Evolutionary conservation across 2,797 vertebrate species (phyloP), one percentile per base, ranked within the genome.

Genomic region (Anomalospiza imberbis): DNA sequence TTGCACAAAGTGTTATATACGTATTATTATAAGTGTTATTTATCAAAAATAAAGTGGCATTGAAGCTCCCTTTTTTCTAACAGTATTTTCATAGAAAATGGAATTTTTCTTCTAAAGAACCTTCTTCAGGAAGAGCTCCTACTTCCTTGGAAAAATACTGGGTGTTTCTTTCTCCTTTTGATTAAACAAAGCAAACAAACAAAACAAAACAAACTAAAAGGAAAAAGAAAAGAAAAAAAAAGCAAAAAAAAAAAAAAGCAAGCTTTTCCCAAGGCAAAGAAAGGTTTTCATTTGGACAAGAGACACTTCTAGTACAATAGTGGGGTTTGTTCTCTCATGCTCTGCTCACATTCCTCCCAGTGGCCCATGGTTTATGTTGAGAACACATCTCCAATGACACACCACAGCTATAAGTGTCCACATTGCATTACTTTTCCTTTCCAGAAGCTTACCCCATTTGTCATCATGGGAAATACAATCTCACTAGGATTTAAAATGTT

Each of bases 151-250:
- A 36, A 89, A 94, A 82, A 80, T 26, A 61, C 11, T 47, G 21
- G 7, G 9, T 1, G 4, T 16, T 91, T 83, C 10, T 73, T 91
- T 60, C 31, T 77, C 25, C 12, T 74, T 68, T 66, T 55, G 12
- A 40, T 62, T 66, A 71, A 72, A 42, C 7, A 61, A 73, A 78
- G 40, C 26, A 89, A 84, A 84, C 66, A 78, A 89, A 65, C 24
- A 78, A 89, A 89, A 65, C 24, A 26, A n/a, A 24, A 5, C 25
- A 55, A 65, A 36, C 17, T 11, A 53, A 62, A 44, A 15, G 4
- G 4, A 4, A 1, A 2, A 6, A 8, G 9, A 13, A 29, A 50
- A 6, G 8, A 11, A 13, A 10, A 10, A 7, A 6, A 3, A n/a
- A n/a, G n/a, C n/a, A n/a, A n/a, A 9, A 28, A 22, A 17, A 38